Conservation (phyloP, 1,140 invertebrate genomes). For the Caenorhabditis latens region DNA sequence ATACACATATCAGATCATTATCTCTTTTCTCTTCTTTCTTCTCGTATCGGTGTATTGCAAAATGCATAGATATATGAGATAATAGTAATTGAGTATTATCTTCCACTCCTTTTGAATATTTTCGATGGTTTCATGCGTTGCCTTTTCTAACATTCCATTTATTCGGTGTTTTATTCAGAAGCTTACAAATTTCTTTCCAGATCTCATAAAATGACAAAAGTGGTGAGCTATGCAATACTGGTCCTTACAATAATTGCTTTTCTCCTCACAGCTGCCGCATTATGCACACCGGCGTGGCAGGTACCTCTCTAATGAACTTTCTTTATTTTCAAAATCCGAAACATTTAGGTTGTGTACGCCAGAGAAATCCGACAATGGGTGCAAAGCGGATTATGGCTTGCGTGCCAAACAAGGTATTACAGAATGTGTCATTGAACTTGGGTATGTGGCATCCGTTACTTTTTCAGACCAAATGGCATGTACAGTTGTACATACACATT, state of each 20-base stretch:
- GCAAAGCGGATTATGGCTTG: conserved; percentile 67
- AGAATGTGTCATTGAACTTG: neutral
- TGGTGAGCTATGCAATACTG: conserved; percentile 46
- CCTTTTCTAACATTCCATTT: neutral
- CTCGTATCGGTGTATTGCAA: neutral
- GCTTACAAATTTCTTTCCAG: neutral
- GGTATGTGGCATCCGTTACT: neutral
- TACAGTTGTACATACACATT: conserved; percentile 68
- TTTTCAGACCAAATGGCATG: conserved; percentile 66
- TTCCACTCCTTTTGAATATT: too few relatives aligned
- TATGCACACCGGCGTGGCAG: conserved; percentile 67
- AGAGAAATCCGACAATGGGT: conserved; percentile 66
- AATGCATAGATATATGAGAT: neutral
- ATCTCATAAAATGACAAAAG: neutral
- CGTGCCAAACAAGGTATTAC: conserved; percentile 64
- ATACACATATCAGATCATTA: conserved; percentile 47
- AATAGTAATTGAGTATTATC: too few relatives aligned
- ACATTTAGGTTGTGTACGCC: conserved; percentile 63
- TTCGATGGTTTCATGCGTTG: too few relatives aligned
- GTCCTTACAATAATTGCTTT: conserved; percentile 61
- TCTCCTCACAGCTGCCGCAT: conserved; percentile 61
- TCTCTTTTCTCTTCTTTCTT: neutral
- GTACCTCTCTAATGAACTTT: conserved; percentile 15
- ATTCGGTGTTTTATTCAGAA: neutral
- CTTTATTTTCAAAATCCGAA: neutral